Evolutionary conservation across 2,888 invertebrate species (phyloP).

Genomic region (Notocelia uddmanniana): DNA sequence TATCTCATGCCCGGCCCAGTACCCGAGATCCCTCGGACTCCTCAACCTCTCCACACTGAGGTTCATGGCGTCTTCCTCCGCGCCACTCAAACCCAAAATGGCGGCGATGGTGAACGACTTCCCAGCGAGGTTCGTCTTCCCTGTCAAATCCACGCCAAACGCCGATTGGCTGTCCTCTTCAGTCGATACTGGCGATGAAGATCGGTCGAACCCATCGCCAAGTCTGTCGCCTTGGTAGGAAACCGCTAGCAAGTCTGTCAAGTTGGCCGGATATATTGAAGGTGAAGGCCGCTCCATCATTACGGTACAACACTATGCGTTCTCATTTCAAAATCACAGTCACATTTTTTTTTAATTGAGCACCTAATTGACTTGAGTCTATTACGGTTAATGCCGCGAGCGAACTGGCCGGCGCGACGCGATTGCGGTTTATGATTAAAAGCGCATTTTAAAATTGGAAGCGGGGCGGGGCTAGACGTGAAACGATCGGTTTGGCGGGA

Average conservation of each 20-base stretch:
- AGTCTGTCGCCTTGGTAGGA: constrained; percentile 67
- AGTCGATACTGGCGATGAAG: constrained; percentile 72
- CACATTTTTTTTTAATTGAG: constrained; percentile 45
- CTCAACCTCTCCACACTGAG: constrained; percentile 81
- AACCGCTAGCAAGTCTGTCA: constrained; percentile 71
- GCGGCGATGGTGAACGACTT: constrained; percentile 96
- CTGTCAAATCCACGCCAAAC: constrained; percentile 78
- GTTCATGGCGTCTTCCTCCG: constrained; percentile 82
- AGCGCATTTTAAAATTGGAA: constrained; percentile 72
- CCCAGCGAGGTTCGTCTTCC: constrained; percentile 80
- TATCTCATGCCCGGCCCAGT: constrained; percentile 75
- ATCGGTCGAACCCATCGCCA: constrained; percentile 61
- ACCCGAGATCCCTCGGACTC: constrained; percentile 74
- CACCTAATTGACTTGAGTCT: constrained; percentile 45
- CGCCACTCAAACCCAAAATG: constrained; percentile 90
- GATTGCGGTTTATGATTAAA: constrained; percentile 77
- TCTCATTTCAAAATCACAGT: constrained; percentile 43
- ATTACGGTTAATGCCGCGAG: constrained; percentile 57
- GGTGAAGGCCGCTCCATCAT: constrained; percentile 76
- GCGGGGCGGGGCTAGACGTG: constrained; percentile 72
- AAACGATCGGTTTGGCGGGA: constrained; percentile 75
- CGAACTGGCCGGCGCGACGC: constrained; percentile 59
- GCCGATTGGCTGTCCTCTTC: constrained; percentile 76
- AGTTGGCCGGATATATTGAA: constrained; percentile 69
- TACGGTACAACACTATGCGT: constrained; percentile 40